Evolutionary conservation across 2,888 invertebrate species (phyloP).

Genomic region (Cataglyphis livida): DNA sequence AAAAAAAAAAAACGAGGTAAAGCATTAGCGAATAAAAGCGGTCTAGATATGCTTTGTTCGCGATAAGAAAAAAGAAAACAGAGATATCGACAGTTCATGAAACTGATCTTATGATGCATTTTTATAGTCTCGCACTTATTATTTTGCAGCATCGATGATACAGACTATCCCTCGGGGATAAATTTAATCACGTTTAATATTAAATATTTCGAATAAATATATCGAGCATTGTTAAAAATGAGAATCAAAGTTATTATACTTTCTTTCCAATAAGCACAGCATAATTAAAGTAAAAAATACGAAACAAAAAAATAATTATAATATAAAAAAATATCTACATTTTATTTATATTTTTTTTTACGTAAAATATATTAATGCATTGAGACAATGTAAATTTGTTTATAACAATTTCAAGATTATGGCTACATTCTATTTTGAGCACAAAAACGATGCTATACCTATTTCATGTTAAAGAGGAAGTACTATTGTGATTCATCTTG

Average conservation of each 20-base stretch:
- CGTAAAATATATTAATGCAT: not conserved
- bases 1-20: not conserved
- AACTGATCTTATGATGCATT: not conserved
- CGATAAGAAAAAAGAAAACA: not conserved
- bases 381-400: not conserved
- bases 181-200: not conserved
- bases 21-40: not conserved
- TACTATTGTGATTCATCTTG: not conserved
- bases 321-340: not conserved
- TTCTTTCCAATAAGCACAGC: not conserved
- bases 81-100: not conserved
- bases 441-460: not conserved
- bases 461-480: constrained; percentile 12
- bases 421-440: not conserved
- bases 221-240: no score
- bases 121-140: not conserved
- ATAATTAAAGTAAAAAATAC: not conserved
- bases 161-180: not conserved
- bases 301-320: not conserved
- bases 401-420: constrained; percentile 1
- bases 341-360: not conserved
- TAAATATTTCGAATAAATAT: not conserved
- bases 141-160: not conserved
- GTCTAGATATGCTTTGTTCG: not conserved
- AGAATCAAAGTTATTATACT: not conserved